Conservation (phyloP, 2,113 vertebrate species). For the Arenaria interpres region DNA sequence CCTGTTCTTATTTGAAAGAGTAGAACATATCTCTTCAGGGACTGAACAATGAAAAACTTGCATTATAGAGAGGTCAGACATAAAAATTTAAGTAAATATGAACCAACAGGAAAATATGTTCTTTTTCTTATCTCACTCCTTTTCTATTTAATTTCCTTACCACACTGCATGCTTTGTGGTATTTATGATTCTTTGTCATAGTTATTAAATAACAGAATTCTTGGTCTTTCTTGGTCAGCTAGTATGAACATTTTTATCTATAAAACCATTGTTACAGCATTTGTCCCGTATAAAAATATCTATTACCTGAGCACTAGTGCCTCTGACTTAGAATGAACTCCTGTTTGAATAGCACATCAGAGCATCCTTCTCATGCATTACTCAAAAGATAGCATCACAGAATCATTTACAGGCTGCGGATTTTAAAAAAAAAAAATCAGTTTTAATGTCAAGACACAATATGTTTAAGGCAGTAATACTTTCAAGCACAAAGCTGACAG, state of each 20-base stretch:
- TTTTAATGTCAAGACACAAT: conserved; percentile 12
- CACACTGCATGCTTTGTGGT: neutral
- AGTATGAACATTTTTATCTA: conserved; percentile 47
- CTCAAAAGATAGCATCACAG: conserved; percentile 35
- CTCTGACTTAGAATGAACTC: conserved; percentile 13
- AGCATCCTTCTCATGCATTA: conserved; percentile 7
- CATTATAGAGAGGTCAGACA: conserved; percentile 49
- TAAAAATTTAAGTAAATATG: conserved; percentile 42
- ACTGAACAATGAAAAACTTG: neutral
- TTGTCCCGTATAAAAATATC: conserved; percentile 28
- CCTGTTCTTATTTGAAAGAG: conserved; percentile 1
- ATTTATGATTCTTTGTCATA: conserved; percentile 32
- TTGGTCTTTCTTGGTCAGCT: neutral
- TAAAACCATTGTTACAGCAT: neutral
- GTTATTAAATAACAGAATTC: conserved; percentile 28
- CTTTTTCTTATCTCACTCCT: conserved; percentile 51
- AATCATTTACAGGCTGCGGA: neutral
- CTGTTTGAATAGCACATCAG: conserved; percentile 11
- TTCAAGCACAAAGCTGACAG: neutral
- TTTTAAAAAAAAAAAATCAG: neutral
- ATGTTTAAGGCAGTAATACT: neutral
- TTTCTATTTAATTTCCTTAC: conserved; percentile 60
- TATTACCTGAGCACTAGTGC: neutral
- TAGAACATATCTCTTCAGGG: neutral
- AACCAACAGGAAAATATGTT: neutral